Percentiles rank a stretch among this genome's conserved stretches.
These are phyloP conservation scores for Spondyliosoma cantharus DNA, from an alignment of 2,797 vertebrate genomes.

Conservation along the genomic window DNA sequence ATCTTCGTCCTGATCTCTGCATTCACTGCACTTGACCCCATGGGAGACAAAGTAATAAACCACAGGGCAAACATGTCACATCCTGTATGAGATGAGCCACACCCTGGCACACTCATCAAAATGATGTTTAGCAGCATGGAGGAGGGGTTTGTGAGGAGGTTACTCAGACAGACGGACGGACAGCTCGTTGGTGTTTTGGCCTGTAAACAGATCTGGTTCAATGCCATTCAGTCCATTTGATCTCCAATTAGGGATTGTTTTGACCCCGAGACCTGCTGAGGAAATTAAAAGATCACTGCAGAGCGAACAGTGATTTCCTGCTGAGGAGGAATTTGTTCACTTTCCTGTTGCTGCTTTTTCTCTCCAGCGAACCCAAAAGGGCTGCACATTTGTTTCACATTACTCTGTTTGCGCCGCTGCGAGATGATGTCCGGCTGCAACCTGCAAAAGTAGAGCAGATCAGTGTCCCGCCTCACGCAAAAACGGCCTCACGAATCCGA, in stretches of 20 bases:
- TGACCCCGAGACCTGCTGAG: slow-evolving; percentile 33
- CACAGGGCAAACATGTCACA: slow-evolving; percentile 15
- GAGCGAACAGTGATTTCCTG: slow-evolving; percentile 50
- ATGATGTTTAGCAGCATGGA: background rate
- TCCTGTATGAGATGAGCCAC: slow-evolving; percentile 26
- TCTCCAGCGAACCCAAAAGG: slow-evolving; percentile 13
- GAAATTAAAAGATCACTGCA: slow-evolving; percentile 67
- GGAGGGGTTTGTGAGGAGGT: background rate
- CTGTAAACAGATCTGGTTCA: slow-evolving; percentile 15
- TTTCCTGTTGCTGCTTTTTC: slow-evolving; percentile 40
- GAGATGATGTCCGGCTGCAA: slow-evolving; percentile 10
- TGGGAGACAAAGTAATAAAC: slow-evolving; percentile 38
- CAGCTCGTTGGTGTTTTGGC: background rate
- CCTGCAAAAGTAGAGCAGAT: background rate
- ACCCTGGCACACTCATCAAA: slow-evolving; percentile 14
- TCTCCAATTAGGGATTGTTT: slow-evolving; percentile 26
- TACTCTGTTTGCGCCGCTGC: slow-evolving; percentile 34
- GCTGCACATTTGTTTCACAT: slow-evolving; percentile 54
- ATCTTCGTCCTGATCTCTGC: slow-evolving; percentile 47
- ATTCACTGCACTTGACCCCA: slow-evolving; percentile 13
- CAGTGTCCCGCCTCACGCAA: background rate
- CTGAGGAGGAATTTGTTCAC: slow-evolving; percentile 40
- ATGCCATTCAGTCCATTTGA: background rate
- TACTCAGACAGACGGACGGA: background rate
- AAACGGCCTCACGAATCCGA: background rate